These are phyloP conservation scores for Mobula hypostoma DNA, from an alignment of 2,113 vertebrate genomes.

Conservation along the genomic window DNA sequence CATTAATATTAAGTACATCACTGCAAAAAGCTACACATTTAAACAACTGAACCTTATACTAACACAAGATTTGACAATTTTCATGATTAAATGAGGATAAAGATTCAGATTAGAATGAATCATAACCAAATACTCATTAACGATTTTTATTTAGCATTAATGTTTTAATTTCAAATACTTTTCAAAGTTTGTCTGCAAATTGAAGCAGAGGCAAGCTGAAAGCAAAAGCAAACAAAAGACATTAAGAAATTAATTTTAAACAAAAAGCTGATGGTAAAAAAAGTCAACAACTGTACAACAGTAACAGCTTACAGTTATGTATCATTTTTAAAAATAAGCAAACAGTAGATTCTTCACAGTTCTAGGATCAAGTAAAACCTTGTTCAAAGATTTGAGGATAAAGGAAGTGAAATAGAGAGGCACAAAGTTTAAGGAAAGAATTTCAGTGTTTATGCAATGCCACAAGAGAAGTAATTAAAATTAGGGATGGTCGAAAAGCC, in stretches of 20 bases:
- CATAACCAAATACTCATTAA: neutral
- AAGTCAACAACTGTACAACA: no score
- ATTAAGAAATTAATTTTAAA: neutral
- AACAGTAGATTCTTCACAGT: no score
- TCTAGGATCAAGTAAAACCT: no score
- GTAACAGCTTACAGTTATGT: no score
- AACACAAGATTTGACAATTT: neutral
- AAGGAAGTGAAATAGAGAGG: neutral
- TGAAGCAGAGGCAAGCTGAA: neutral
- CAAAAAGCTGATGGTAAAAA: neutral
- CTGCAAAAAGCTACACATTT: constrained; percentile 6
- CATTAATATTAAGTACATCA: constrained; percentile 32
- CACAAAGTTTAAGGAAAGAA: no score
- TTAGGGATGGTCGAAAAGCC: no score
- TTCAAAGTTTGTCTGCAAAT: neutral
- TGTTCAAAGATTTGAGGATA: neutral
- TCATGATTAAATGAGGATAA: neutral
- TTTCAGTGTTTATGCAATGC: no score
- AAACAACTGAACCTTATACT: constrained; percentile 22
- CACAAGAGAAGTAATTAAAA: no score
- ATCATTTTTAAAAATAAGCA: no score
- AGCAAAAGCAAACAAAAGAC: neutral
- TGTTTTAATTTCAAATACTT: neutral
- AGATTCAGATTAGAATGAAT: neutral
- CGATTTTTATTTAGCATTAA: neutral